Percentiles rank a stretch among this genome's conserved stretches.
Conservation (phyloP, 2,113 vertebrate genomes). For the Pungitius pungitius region DNA sequence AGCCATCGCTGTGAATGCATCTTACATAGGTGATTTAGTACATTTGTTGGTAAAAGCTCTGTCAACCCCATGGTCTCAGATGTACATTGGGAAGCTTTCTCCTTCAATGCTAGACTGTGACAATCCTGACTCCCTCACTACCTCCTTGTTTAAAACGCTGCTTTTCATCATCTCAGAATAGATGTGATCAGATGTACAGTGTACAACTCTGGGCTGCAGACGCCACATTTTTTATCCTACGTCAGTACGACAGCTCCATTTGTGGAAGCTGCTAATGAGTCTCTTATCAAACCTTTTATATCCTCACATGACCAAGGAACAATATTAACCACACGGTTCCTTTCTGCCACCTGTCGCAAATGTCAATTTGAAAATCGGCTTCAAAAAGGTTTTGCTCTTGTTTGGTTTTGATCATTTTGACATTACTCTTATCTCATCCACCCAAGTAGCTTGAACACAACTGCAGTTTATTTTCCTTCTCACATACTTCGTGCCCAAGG, state of each 20-base stretch:
- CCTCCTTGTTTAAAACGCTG: not conserved
- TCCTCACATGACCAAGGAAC: not conserved
- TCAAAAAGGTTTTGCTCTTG: too few relatives aligned
- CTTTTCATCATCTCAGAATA: not conserved
- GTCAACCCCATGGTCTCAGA: constrained; percentile 11
- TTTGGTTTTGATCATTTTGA: too few relatives aligned
- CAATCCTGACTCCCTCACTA: not conserved
- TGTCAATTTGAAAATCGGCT: too few relatives aligned
- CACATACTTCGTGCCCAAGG: not conserved
- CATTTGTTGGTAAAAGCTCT: constrained; percentile 11
- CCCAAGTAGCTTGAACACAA: not conserved
- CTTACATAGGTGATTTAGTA: not conserved
- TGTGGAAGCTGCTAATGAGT: not conserved
- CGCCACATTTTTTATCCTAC: not conserved
- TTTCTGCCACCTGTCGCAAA: too few relatives aligned
- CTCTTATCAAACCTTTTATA: not conserved
- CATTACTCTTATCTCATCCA: not conserved
- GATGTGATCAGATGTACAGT: not conserved
- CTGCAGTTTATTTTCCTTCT: not conserved
- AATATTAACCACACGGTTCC: not conserved
- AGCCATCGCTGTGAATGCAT: not conserved
- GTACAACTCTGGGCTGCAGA: not conserved
- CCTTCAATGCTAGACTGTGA: not conserved
- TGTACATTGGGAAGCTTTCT: not conserved
- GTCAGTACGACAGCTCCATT: not conserved